These are phyloP conservation scores for Tautogolabrus adspersus DNA, from an alignment of 2,113 vertebrate genomes.

Conservation along the genomic window DNA sequence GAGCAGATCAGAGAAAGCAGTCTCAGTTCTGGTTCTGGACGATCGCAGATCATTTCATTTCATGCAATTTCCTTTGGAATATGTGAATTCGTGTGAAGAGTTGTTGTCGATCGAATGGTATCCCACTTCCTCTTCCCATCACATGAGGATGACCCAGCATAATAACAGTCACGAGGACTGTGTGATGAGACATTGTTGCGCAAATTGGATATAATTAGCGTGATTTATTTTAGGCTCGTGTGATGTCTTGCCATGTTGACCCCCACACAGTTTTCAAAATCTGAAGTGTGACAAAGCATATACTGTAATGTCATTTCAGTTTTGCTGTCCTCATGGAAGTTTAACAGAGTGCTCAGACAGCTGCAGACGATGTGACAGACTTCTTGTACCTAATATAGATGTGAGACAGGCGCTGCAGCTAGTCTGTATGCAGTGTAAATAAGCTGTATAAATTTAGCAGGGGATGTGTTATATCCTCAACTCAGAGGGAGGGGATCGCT, in stretches of 20 bases:
- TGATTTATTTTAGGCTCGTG: conserved; percentile 33
- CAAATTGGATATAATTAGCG: conserved; percentile 40
- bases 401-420: conserved; percentile 65
- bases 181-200: conserved; percentile 37
- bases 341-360: conserved; percentile 47
- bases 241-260: conserved; percentile 24
- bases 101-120: conserved; percentile 47
- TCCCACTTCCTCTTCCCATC: conserved; percentile 73
- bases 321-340: conserved; percentile 24
- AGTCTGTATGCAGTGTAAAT: conserved; percentile 82
- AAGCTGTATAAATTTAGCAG: conserved; percentile 78
- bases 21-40: background rate
- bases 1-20: background rate
- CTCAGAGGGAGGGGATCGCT: conserved; percentile 23
- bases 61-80: conserved; percentile 24
- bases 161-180: conserved; percentile 55
- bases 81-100: conserved; percentile 30
- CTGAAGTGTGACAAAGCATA: conserved; percentile 31
- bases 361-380: conserved; percentile 66
- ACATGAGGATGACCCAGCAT: conserved; percentile 72
- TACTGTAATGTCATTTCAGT: conserved; percentile 38
- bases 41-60: conserved; percentile 26
- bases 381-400: conserved; percentile 79
- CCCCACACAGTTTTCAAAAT: conserved; percentile 17
- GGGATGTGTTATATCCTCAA: conserved; percentile 71